These are phyloP conservation scores for Paraescarpia echinospica DNA, from an alignment of 1,140 invertebrate species.

Conservation along the genomic window DNA sequence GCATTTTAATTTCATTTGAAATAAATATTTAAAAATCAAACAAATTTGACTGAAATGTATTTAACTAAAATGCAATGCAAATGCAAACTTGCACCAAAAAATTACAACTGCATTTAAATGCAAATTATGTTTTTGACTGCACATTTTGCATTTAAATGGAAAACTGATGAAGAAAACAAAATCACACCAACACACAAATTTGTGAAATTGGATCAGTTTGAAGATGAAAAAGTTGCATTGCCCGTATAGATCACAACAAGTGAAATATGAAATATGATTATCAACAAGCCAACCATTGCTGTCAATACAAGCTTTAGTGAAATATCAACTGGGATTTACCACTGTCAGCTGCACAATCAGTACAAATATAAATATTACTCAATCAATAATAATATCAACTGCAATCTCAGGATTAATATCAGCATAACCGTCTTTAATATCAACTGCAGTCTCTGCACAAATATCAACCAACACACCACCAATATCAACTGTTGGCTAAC, in stretches of 20 bases:
- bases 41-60: background rate
- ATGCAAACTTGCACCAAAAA: background rate
- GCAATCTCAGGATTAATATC: background rate
- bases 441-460: too few species aligned
- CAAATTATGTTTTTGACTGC: too few species aligned
- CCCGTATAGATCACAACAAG: too few species aligned
- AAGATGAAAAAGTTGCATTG: background rate
- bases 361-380: too few species aligned
- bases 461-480: too few species aligned
- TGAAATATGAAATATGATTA: too few species aligned
- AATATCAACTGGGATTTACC: too few species aligned
- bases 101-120: background rate
- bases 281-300: too few species aligned
- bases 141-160: background rate
- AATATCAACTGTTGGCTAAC: too few species aligned
- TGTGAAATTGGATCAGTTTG: background rate
- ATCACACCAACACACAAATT: background rate
- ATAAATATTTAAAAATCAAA: background rate
- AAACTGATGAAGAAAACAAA: background rate
- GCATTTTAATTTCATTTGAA: background rate
- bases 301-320: too few species aligned
- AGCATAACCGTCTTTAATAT: too few species aligned
- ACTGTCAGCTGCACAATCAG: too few species aligned
- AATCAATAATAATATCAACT: background rate
- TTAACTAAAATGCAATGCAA: background rate